Evolutionary conservation across 2,888 invertebrate species (phyloP), one percentile per base, ranked within the genome.

Genomic region (Hylaea fasciaria): DNA sequence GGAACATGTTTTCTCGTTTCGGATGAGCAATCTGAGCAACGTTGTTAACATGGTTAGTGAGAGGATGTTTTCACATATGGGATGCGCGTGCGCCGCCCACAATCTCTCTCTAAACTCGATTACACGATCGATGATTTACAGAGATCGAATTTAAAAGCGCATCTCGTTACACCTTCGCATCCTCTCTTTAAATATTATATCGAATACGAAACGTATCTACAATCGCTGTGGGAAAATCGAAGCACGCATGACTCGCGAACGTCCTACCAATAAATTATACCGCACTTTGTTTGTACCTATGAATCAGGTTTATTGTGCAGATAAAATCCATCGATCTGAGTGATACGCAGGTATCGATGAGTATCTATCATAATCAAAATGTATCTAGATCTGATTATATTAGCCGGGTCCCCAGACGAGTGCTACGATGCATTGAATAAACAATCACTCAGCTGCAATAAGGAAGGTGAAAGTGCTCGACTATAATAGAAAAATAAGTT

Each of bases 91-190:
- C 81, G 70, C 85, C 89, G 88, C 90, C 91, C 91, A 87, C 89
- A 81, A 86, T 85, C 82, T 85, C 80, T 83, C 85, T 87, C 87
- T 86, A 89, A 89, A 91, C 88, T 89, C 87, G 89, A 91, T 91
- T 91, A 91, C 85, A 78, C 81, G 82, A 84, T 74, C 87, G 86
- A 91, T 91, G 89, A 92, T 92, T 92, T 91, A 92, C 87, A 74
- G 86, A 85, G 82, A 91, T 89, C 85, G 89, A 88, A 89, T 91
- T 88, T 86, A 80, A 82, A 85, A 87, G 76, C 84, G 80, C 78
- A 78, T 81, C 82, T 82, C 82, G 86, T 85, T 87, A 86, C 85
- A 84, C 77, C 80, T 81, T 82, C 76, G 78, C 78, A 82, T 85
- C 82, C 81, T 84, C 74, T 72, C 69, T 72, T 71, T 80, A 74